Base-by-base conservation (phyloP, 2,113 vertebrate genomes). In the Hippopotamus amphibius region DNA sequence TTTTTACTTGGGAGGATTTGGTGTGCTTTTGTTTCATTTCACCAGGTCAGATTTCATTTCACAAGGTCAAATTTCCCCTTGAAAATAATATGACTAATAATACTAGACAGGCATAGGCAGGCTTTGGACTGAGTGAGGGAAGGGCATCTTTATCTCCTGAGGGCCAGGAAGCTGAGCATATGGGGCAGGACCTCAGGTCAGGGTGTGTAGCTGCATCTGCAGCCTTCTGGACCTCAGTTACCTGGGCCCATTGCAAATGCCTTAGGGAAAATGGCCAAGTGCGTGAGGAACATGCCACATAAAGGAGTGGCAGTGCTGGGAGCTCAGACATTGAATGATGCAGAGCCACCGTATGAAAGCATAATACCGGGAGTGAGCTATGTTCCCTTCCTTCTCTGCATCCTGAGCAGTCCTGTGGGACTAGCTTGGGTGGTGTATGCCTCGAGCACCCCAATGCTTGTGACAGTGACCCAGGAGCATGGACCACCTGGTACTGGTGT, bases 21-120 rank as follows among this genome's bases (percentile, higher is more conserved):
- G 16, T 95, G 91, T 97, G 71, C 12, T 74, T 22, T 57, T 61
- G n/a, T 72, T 86, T 96, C 57, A n/a, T 68, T 63, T 89, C 28
- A 33, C 48, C 26, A 77, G 82, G 59, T 86, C 21, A 57, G 15
- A 15, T 46, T 77, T 55, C 7, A 21, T 79, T 68, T 65, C 30
- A 43, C 65, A 89, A 82, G 68, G 53, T 72, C 46, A 72, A 74
- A 48, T n/a, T 55, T 37, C 19, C 53, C 41, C 41, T 28, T 72
- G 41, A 81, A 53, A 57, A 71, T 6, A 86, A 50, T 17, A 66
- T 65, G 50, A 46, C 6, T 9, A 46, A 24, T 69, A 66, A 24
- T 50, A 7, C 37, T 53, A 65, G 37, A 17, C 19, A 16, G 43
- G 21, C 30, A 33, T 3, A 63, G 41, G 9, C 14, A 88, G 69